A percentile compares a stretch with the other conserved stretches of the same genome.
These are phyloP conservation scores for Leptinotarsa defecta DNA, from an alignment of 1,140 invertebrate species.

Conservation along the genomic window DNA sequence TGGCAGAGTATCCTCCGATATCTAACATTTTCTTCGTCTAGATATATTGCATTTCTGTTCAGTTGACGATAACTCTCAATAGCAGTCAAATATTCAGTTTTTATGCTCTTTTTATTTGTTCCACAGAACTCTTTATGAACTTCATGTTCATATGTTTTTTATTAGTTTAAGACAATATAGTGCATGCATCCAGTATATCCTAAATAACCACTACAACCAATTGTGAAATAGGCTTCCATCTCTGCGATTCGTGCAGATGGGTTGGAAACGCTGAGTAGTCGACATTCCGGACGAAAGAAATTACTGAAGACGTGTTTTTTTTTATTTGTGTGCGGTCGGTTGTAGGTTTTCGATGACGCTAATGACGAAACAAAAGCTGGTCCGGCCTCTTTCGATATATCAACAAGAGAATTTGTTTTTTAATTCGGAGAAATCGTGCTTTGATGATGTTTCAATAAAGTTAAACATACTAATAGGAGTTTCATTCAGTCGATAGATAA, in stretches of 20 bases:
- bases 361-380: constrained; percentile 15
- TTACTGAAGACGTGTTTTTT: constrained; percentile 11
- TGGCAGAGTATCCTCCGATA: no score
- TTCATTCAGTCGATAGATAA: no score
- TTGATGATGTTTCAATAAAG: neutral
- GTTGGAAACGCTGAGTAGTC: neutral
- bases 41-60: no score
- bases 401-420: neutral
- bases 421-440: neutral
- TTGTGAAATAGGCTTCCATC: neutral
- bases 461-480: no score
- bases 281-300: constrained; percentile 15
- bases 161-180: no score
- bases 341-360: constrained; percentile 22
- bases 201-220: neutral
- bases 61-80: no score
- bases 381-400: neutral
- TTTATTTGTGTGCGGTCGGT: constrained; percentile 18
- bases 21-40: no score
- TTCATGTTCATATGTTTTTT: no score
- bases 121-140: no score
- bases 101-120: no score
- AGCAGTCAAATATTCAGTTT: no score
- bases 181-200: no score
- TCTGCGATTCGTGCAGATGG: constrained; percentile 1